A percentile compares a stretch with the other conserved stretches of the same genome.
Conservation (phyloP, 2,797 vertebrate species). For the Chiroxiphia lanceolata region DNA sequence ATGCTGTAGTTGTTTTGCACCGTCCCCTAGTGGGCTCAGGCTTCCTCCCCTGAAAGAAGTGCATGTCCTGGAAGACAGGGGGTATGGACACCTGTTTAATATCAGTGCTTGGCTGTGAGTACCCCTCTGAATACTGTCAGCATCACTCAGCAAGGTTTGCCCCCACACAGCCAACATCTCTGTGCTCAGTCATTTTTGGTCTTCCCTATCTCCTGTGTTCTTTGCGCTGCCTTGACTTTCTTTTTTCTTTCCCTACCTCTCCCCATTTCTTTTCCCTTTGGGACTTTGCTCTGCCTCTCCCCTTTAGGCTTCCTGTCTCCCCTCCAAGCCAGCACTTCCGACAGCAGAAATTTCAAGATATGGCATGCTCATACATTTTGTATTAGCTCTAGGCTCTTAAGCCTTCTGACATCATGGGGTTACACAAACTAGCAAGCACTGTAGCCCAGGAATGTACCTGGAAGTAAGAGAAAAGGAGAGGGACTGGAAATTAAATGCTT, state of each 20-base stretch:
- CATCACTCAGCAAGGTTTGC: accelerated
- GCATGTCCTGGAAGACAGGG: background rate
- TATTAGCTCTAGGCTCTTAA: conserved; percentile 52
- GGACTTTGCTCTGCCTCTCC: conserved; percentile 15
- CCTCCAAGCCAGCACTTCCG: background rate
- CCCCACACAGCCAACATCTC: background rate
- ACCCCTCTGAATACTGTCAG: background rate
- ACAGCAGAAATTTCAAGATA: conserved; percentile 50
- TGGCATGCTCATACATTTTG: conserved; percentile 32
- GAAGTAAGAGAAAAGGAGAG: conserved; percentile 18
- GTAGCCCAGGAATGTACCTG: conserved; percentile 33
- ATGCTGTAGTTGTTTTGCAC: background rate
- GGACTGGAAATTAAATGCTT: conserved; percentile 20
- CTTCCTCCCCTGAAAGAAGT: background rate
- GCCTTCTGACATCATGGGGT: conserved; percentile 50
- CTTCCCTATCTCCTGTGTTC: background rate
- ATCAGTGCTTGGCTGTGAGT: accelerated
- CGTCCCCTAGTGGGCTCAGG: background rate
- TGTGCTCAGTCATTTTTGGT: background rate
- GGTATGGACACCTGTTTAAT: background rate
- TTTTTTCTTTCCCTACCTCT: background rate
- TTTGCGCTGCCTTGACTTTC: background rate
- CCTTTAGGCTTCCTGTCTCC: conserved; percentile 35
- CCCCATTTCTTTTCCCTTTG: background rate
- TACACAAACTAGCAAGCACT: conserved; percentile 9